These are phyloP conservation scores for Centropus bengalensis DNA, from an alignment of 2,113 vertebrate genomes.

Conservation along the genomic window DNA sequence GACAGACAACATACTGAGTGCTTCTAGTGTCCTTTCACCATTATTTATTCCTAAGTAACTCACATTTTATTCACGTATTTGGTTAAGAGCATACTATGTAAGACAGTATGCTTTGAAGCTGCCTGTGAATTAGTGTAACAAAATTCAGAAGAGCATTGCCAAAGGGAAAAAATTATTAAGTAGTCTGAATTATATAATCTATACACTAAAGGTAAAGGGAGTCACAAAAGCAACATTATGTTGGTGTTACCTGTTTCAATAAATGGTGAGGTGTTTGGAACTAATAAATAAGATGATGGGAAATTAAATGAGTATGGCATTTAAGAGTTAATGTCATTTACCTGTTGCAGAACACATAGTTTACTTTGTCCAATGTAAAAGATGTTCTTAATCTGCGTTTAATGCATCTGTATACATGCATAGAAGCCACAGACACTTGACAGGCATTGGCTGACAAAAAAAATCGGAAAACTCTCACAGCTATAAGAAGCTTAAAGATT, in stretches of 20 bases:
- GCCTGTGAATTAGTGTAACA: slow-evolving; percentile 16
- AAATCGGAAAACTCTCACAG: background rate
- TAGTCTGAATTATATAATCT: slow-evolving; percentile 41
- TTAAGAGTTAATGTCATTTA: background rate
- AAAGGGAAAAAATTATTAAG: slow-evolving; percentile 35
- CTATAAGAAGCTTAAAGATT: background rate
- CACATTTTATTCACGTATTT: slow-evolving; percentile 25
- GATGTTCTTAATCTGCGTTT: background rate
- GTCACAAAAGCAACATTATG: slow-evolving; percentile 39
- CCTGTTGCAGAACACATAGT: background rate
- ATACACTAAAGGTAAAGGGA: slow-evolving; percentile 1
- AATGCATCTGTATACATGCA: accelerated
- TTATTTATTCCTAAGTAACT: slow-evolving; percentile 46
- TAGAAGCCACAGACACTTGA: background rate
- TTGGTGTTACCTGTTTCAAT: background rate
- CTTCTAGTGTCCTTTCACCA: slow-evolving; percentile 41
- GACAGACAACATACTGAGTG: background rate
- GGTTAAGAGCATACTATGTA: slow-evolving; percentile 1
- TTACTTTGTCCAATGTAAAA: background rate
- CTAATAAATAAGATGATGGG: background rate
- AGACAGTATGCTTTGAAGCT: slow-evolving; percentile 44
- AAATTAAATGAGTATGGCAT: background rate
- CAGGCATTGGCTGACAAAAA: background rate
- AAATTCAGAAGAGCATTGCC: slow-evolving; percentile 10
- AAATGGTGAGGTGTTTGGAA: background rate